Conservation (phyloP, 2,113 vertebrate genomes). For the Ginglymostoma cirratum region DNA sequence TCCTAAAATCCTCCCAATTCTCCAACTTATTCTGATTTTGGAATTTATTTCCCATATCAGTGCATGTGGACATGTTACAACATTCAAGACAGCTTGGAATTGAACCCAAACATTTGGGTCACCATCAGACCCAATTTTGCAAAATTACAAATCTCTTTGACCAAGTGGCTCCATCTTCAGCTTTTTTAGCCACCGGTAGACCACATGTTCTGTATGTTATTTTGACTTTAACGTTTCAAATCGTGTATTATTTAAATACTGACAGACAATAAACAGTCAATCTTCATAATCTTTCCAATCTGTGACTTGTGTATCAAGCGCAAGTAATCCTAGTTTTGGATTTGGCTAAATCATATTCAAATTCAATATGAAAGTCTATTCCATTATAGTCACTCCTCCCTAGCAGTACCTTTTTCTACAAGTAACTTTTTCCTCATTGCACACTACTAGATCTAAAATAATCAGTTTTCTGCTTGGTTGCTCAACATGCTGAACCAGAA, state of each 20-base stretch:
- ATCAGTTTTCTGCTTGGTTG: background rate
- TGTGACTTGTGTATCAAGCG: background rate
- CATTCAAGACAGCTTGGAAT: no score
- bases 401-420: background rate
- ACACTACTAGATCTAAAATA: background rate
- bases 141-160: background rate
- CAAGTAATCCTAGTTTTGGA: background rate
- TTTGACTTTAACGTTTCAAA: background rate
- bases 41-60: no score
- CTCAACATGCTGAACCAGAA: background rate
- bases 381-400: background rate
- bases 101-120: no score
- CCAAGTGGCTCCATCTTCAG: background rate
- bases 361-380: background rate
- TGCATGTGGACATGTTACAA: no score
- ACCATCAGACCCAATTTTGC: background rate
- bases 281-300: background rate
- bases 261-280: no score
- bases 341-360: background rate
- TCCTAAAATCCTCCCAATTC: background rate
- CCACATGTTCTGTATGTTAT: background rate
- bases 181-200: background rate
- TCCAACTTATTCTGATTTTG: background rate
- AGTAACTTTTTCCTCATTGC: background rate
- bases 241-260: background rate